Evolutionary conservation across 2,113 vertebrate genomes (phyloP), one percentile per base, ranked within the genome.

Genomic region (Chaetodon trifascialis): DNA sequence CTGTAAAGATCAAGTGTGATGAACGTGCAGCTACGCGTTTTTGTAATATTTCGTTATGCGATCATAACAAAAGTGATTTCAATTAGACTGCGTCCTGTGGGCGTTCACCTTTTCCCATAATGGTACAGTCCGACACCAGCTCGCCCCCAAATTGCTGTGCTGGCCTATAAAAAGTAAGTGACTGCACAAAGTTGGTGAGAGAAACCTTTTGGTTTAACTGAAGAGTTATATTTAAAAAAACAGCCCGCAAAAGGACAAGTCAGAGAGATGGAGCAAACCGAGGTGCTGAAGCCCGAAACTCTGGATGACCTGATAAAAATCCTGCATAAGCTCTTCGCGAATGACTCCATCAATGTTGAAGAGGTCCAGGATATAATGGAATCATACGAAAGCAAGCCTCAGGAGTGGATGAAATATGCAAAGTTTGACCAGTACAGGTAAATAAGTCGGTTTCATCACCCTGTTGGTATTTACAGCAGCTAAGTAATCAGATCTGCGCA

Each of bases 361-460:
- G 97, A 99, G 85, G 98, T 99, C 58, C 96, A 98, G 76, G 86
- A 86, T 21, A 89, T 98, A 47, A 94, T 99, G 96, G 97, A 99
- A 87, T 94, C 97, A 0, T 99, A 99, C 73, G 94, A 97, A 79
- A 98, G 97, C 91, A 95, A 97, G 1, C 96, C 96, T 0, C 91
- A 95, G 6, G 98, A 99, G 36, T 99, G 98, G 98, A 91, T 77
- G 74, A 86, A 91, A 44, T 99, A 93, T 71, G 97, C 97, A 7
- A 96, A 96, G 83, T 97, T 97, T 89, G 97, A 99, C 86, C 94
- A 97, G 70, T 97, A 95, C 96, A 97, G 97, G 98, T 99, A 95
- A 94, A 64, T 52, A 2, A 11, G 0, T 11, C 60, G 8, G 3
- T 66, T 59, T 64, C 5, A 44, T 21, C 21, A 11, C 15, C 4